A percentile compares a stretch with the other conserved stretches of the same genome.
These are phyloP conservation scores for Agapornis canus DNA, from an alignment of 2,797 vertebrate genomes.

Conservation along the genomic window DNA sequence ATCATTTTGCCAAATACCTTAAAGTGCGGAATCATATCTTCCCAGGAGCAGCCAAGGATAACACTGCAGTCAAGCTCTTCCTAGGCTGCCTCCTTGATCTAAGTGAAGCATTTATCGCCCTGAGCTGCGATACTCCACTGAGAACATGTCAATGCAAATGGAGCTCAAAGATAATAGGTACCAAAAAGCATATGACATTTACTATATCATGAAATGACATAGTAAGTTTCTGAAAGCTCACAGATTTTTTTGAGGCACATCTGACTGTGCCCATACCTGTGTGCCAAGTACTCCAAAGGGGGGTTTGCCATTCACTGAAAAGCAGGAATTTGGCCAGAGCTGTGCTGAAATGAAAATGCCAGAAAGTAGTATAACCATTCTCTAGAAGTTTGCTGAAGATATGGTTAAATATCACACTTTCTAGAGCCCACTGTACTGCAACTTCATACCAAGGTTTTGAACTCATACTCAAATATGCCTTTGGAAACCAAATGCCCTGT, in stretches of 20 bases:
- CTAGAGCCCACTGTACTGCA: not conserved
- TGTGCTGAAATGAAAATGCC: not conserved
- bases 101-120: not conserved
- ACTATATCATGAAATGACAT: not conserved
- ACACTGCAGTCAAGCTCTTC: not conserved
- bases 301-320: not conserved
- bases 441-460: not conserved
- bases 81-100: not conserved
- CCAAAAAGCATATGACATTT: not conserved
- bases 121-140: not conserved
- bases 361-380: not conserved
- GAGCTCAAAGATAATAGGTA: not conserved
- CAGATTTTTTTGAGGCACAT: not conserved
- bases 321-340: not conserved
- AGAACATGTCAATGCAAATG: not conserved
- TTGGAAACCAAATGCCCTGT: not conserved
- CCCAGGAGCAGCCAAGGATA: not conserved
- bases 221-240: not conserved
- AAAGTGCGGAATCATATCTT: not conserved
- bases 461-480: not conserved
- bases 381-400: not conserved
- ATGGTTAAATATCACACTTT: not conserved
- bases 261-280: not conserved
- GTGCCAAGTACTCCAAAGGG: not conserved
- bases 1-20: not conserved